Base-by-base conservation (phyloP, 2,888 invertebrate species). In the Isotomurus palustris region DNA sequence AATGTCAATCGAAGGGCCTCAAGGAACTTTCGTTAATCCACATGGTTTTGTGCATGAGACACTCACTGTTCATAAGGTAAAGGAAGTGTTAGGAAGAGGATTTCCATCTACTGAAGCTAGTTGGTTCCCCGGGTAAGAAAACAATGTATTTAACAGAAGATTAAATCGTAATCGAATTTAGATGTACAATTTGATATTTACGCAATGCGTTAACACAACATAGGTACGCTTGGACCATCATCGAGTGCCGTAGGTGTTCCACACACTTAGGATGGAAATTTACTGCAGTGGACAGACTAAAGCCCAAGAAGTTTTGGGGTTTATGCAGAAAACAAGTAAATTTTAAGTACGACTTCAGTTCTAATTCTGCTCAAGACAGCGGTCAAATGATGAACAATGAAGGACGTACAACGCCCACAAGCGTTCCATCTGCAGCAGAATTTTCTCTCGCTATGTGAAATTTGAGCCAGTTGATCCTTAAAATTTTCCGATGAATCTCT, bases 241-340 rank as follows among this genome's bases (percentile, higher is more conserved):
- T 84, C 32, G 78, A 82, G 58, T 91, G 91, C 72, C 76, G 76
- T 51, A 73, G 76, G 22, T 91, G 91, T 73, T 73, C 76, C 41
- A 77, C 76, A 43, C 90, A 91, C 73, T 78, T 89, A 69, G 91
- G 91, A 2, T 91, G 91, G 91, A 80, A 81, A 70, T 91, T 89
- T 73, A 84, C 82, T n/a, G 84, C 86, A 0, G 78, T 78, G 5
- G 76, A 77, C 35, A 78, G 81, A 66, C 75, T 88, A 50, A 78
- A 79, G 56, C 89, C 89, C 1, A 76, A 78, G 53, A 78, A 78
- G 50, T 89, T 89, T 74, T 89, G 82, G 79, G 88, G 87, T 21
- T 75, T 88, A 28, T 83, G 84, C 4, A 78, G 85, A 3, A 79
- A 78, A 56, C 80, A 79, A 67, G 77, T 82, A 21, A 76, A 50